Percentiles rank a stretch among this genome's conserved stretches.
Conservation (phyloP, 2,113 vertebrate species). For the Ceyx margarethae region DNA sequence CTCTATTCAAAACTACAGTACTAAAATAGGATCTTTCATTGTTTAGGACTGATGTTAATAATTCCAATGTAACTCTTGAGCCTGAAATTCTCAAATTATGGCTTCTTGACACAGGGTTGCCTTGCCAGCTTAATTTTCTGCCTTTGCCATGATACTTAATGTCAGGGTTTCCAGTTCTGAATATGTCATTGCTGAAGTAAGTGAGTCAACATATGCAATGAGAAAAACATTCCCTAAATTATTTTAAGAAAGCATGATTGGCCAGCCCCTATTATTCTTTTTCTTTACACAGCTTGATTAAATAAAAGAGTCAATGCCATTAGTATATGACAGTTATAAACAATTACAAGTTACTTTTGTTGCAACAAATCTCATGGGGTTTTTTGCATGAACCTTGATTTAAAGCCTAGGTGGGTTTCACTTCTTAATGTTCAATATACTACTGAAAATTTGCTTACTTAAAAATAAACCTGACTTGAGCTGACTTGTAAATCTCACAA, state of each 20-base stretch:
- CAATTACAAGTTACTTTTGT: background rate
- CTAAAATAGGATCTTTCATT: background rate
- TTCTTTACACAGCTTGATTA: background rate
- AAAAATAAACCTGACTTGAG: background rate
- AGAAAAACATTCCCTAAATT: background rate
- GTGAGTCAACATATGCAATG: background rate
- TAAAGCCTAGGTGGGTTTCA: background rate
- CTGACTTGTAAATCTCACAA: background rate
- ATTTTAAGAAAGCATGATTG: background rate
- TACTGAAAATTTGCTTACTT: background rate
- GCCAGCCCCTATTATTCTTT: background rate
- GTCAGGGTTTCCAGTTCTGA: background rate
- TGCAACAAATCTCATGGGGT: background rate
- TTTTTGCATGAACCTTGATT: background rate
- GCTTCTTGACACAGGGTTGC: background rate
- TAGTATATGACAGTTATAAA: background rate
- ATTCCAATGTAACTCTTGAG: background rate
- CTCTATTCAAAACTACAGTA: background rate
- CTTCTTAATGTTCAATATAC: background rate
- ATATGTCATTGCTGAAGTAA: background rate
- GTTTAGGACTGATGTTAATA: background rate
- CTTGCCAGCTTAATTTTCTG: background rate
- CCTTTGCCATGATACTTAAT: background rate
- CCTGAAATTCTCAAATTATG: background rate
- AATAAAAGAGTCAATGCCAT: background rate